Conservation (phyloP, 2,797 vertebrate genomes). For the Poecilia picta region DNA sequence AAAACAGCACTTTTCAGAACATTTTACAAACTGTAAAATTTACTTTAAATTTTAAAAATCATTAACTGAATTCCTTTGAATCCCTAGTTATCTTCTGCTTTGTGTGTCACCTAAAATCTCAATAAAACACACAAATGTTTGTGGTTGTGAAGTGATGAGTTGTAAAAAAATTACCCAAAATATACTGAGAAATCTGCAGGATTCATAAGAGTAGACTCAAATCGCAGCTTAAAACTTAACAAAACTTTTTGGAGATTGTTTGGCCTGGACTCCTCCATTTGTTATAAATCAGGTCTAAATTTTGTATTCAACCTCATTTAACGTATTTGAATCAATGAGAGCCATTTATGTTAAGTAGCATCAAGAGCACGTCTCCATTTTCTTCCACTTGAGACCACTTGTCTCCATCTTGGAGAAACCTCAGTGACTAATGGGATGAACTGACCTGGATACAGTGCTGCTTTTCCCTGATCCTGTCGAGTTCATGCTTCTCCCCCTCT, state of each 20-base stretch:
- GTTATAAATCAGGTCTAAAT: not conserved
- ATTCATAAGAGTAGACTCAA: not conserved
- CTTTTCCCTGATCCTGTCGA: slow-evolving; percentile 97
- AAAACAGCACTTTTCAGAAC: not conserved
- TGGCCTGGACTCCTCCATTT: not conserved
- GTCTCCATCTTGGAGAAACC: slow-evolving; percentile 15
- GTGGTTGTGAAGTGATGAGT: not conserved
- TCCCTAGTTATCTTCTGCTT: not conserved
- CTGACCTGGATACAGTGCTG: slow-evolving; percentile 94
- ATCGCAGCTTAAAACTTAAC: not conserved
- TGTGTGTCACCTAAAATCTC: not conserved
- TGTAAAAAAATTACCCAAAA: not conserved
- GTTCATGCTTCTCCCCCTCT: slow-evolving; percentile 95
- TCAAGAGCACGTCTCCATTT: not conserved
- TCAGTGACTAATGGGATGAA: slow-evolving; percentile 8
- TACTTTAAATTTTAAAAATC: not conserved
- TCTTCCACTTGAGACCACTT: not conserved
- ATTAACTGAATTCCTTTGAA: not conserved
- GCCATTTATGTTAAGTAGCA: not conserved
- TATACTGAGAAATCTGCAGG: not conserved
- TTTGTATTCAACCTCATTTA: not conserved
- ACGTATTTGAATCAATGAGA: not conserved
- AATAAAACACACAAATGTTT: not conserved
- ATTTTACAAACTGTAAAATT: not conserved
- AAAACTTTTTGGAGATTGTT: not conserved